phyloP scores from a whole-genome alignment of 2,888 invertebrate species.

The Eilema griseolum region DNA sequence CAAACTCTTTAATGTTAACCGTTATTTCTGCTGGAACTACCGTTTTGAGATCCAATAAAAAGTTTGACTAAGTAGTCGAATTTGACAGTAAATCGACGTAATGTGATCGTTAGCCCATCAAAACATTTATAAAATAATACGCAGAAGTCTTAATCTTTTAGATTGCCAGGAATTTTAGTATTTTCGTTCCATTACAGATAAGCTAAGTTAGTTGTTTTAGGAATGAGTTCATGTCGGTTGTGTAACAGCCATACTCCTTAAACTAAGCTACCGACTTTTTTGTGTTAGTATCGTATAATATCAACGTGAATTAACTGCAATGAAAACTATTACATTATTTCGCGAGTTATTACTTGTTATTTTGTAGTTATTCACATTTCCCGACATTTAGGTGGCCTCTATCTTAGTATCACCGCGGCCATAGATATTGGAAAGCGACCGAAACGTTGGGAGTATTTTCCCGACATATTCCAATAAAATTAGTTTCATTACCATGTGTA shows the following conservation, averaged over 20 bases:
- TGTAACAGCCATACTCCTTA: too few relatives aligned
- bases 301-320: background rate
- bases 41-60: background rate
- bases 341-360: background rate
- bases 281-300: background rate
- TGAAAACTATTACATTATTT: background rate
- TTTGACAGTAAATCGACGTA: conserved; percentile 2
- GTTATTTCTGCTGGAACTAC: conserved; percentile 4
- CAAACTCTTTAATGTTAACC: background rate
- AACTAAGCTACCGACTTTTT: background rate
- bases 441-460: background rate
- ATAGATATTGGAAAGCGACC: background rate
- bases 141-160: too few relatives aligned
- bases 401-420: background rate
- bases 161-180: too few relatives aligned
- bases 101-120: background rate
- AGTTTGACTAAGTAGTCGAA: background rate
- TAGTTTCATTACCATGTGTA: background rate
- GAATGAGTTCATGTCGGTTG: too few relatives aligned
- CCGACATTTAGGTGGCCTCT: background rate
- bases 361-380: background rate
- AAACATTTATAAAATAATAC: background rate
- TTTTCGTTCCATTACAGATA: too few relatives aligned
- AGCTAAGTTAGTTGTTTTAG: too few relatives aligned
- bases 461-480: background rate